Evolutionary conservation across 92 coral and sea anemone genomes (phyloP).

Genomic region (Pocillopora grandis): DNA sequence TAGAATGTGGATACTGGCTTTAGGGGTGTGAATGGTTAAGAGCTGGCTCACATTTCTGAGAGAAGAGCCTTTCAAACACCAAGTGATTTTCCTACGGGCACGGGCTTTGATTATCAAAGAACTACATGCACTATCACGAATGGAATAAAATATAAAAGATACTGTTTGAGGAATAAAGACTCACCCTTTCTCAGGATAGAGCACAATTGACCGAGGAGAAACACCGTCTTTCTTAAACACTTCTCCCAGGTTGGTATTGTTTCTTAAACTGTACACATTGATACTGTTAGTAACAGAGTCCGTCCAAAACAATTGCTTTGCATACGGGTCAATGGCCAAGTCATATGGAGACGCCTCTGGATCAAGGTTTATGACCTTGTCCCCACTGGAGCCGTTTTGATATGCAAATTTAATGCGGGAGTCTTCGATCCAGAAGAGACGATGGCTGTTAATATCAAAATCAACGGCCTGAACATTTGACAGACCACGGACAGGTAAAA

Average conservation of each 20-base stretch:
- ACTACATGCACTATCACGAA: too few species aligned
- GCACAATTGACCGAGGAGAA: constrained; percentile 75
- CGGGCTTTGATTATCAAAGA: too few species aligned
- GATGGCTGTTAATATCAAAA: constrained; percentile 77
- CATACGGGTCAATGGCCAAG: constrained; percentile 90
- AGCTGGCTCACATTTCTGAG: too few species aligned
- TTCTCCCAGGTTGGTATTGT: constrained; percentile 49
- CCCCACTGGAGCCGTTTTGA: constrained; percentile 65
- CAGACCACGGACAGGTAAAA: constrained; percentile 65
- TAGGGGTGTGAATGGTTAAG: too few species aligned
- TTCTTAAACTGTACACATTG: constrained; percentile 82
- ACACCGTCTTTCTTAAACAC: constrained; percentile 48
- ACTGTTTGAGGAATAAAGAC: too few species aligned
- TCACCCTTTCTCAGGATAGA: constrained; percentile 93
- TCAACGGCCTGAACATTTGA: constrained; percentile 74
- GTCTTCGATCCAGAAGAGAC: constrained; percentile 86
- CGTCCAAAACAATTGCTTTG: constrained; percentile 90
- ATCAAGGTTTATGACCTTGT: constrained; percentile 30
- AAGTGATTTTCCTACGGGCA: too few species aligned
- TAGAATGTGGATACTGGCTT: too few species aligned
- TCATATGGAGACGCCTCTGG: constrained; percentile 63
- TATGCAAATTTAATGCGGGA: constrained; percentile 59
- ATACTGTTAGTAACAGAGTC: constrained; percentile 68
- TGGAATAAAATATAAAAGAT: neutral
- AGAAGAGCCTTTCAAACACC: too few species aligned